phyloP scores from a whole-genome alignment of 2,113 vertebrate genomes.

The Opisthocomus hoazin region DNA sequence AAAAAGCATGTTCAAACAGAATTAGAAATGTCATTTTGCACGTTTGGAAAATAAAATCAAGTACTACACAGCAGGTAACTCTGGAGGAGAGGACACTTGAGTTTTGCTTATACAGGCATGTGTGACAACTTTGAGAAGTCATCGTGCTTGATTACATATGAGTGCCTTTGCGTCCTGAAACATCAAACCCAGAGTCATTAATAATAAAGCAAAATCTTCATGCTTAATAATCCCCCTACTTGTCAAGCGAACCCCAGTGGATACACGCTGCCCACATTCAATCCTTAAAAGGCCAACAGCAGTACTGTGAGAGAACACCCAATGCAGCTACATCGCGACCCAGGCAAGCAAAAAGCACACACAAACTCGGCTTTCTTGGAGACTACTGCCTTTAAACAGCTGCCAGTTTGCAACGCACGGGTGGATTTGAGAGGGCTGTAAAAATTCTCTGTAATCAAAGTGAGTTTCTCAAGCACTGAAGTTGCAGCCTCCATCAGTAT shows the following conservation, averaged over 20 bases:
- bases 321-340: not conserved
- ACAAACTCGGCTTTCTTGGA: not conserved
- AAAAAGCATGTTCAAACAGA: not conserved
- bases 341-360: not conserved
- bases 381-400: not conserved
- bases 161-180: not conserved
- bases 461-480: not conserved
- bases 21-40: not conserved
- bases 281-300: slow-evolving; percentile 52
- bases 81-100: rapidly evolving
- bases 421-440: not conserved
- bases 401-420: not conserved
- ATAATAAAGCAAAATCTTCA: not conserved
- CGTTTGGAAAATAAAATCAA: not conserved
- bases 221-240: not conserved
- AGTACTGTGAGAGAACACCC: not conserved
- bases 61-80: not conserved
- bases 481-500: not conserved
- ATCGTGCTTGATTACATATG: rapidly evolving
- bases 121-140: not conserved
- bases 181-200: not conserved
- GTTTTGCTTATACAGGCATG: rapidly evolving
- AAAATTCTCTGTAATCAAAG: not conserved
- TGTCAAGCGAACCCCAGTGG: not conserved
- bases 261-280: not conserved